Evolutionary conservation across 2,888 invertebrate species (phyloP).

Genomic region (Rhamnusium bicolor): DNA sequence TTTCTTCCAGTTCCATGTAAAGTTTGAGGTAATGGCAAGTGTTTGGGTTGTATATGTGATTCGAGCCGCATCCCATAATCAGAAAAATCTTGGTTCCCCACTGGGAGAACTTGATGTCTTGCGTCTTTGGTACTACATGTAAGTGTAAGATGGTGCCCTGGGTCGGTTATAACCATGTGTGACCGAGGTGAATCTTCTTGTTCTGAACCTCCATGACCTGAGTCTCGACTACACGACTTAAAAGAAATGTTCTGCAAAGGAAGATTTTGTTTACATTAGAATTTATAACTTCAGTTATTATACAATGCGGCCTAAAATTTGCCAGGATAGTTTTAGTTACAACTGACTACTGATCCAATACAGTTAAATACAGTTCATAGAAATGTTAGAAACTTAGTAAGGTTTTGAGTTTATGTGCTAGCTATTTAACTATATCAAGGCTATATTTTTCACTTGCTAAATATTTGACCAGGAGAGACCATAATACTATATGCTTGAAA

Average conservation of each 20-base stretch:
- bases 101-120: constrained; percentile 70
- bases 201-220: constrained; percentile 78
- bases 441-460: neutral
- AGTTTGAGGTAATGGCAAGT: constrained; percentile 61
- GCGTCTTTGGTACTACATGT: constrained; percentile 74
- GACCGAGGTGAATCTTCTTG: constrained; percentile 80
- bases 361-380: neutral
- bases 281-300: neutral
- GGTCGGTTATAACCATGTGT: constrained; percentile 72
- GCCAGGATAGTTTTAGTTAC: too few species aligned
- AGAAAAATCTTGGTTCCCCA: constrained; percentile 61
- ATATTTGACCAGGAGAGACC: too few species aligned
- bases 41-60: constrained; percentile 60
- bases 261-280: constrained; percentile 3
- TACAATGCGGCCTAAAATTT: neutral
- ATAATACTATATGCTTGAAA: too few species aligned
- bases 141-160: constrained; percentile 70
- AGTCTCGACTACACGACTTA: constrained; percentile 82
- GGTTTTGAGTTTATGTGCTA: neutral
- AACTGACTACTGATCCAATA: neutral
- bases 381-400: neutral
- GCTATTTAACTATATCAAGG: neutral
- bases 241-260: constrained; percentile 87
- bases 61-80: constrained; percentile 64
- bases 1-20: constrained; percentile 64